phyloP scores from a whole-genome alignment of 1,140 invertebrate genomes.

The Tetramorium alpestre region DNA sequence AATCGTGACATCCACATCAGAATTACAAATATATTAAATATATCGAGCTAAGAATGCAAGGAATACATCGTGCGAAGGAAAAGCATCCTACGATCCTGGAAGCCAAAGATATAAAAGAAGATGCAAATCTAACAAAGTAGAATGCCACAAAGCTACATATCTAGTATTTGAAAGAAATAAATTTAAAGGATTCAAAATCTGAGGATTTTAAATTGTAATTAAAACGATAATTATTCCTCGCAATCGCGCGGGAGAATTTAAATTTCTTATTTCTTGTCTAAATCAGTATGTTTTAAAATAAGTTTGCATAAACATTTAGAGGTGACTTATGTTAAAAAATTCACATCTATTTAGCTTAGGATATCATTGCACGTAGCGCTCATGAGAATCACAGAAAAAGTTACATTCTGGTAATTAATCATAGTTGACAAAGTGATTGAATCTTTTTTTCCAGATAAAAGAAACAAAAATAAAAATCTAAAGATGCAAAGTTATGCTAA shows the following conservation, averaged over 20 bases:
- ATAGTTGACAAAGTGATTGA: not conserved
- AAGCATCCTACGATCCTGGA: conserved; percentile 4
- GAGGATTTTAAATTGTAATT: conserved; percentile 6
- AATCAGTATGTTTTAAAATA: conserved; percentile 18
- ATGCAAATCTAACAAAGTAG: conserved; percentile 29
- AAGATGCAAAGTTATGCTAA: not conserved
- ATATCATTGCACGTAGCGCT: conserved; percentile 10
- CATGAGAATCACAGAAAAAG: conserved; percentile 38
- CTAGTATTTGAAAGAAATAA: not conserved
- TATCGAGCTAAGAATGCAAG: not conserved
- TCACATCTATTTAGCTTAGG: conserved; percentile 1
- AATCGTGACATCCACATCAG: not conserved
- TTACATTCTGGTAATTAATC: conserved; percentile 1
- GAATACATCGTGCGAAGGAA: conserved; percentile 2
- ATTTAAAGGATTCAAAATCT: not conserved
- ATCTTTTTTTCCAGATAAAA: not conserved
- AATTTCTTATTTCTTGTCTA: not conserved
- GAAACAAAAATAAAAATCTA: not conserved
- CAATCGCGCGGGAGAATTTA: not conserved
- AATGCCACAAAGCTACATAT: not conserved
- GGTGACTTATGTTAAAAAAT: conserved; percentile 14
- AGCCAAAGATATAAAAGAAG: conserved; percentile 34
- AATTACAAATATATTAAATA: conserved; percentile 24
- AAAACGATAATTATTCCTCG: conserved; percentile 25
- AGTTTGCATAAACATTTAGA: conserved; percentile 13